Evolutionary conservation across 2,113 vertebrate species (phyloP), one percentile per base, ranked within the genome.

Genomic region (Neomonachus schauinslandi): DNA sequence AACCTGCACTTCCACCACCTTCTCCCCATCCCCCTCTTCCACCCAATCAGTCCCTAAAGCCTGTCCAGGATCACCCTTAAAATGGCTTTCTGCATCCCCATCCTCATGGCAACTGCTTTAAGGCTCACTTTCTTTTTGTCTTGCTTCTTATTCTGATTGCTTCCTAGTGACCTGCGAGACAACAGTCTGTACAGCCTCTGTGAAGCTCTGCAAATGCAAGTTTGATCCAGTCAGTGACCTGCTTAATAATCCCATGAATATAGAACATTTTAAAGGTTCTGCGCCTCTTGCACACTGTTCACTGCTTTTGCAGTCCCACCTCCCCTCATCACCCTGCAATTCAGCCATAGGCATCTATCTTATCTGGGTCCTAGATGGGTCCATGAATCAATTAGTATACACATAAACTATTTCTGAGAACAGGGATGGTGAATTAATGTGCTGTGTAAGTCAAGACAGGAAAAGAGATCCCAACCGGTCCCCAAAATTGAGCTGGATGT

Each of bases 41-140:
- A 63, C 59, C 11, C 76, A 93, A 16, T 86, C 63, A 80, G 69
- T 63, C 53, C 82, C 84, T 91, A 89, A 95, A 92, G 67, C 24
- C 13, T 79, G 82, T 59, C 84, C 46, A 28, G 57, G 59, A 67
- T 82, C 80, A 91, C 57, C 21, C 76, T 86, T 90, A 79, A 95
- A 95, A 95, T 85, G 85, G 84, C 49, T 88, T 67, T 92, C 84
- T 89, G 84, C 53, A 28, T 89, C 46, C 84, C 31, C 39, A 77
- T 97, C n/a, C 51, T 89, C 88, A 94, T 94, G 53, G 83, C 88
- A 96, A 94, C 51, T 87, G 49, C 63, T 65, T 90, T 59, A 85
- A 93, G 36, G 67, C 59, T 92, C 82, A 96, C 53, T 94, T 81
- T 82, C 49, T 55, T 87, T 59, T 74, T 74, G 28, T 59, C 65